phyloP scores from a whole-genome alignment of 2,797 vertebrate species.

The Rallus crepitans region DNA sequence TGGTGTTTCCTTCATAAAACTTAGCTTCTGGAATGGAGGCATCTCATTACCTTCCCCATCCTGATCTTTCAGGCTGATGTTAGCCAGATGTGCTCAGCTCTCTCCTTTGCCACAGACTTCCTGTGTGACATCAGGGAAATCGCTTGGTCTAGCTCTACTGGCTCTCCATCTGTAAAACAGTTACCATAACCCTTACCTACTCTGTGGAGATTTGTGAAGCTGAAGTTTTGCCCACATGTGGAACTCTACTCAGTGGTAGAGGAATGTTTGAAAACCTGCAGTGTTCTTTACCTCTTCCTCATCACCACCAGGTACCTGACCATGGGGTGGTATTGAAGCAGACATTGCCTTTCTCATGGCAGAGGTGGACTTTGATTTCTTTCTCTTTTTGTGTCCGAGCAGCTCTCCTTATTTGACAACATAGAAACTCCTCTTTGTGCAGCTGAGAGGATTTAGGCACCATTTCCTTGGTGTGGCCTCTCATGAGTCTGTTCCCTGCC shows the following conservation, averaged over 20 bases:
- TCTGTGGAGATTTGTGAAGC: not conserved
- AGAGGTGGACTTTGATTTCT: not conserved
- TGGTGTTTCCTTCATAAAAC: not conserved
- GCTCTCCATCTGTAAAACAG: not conserved
- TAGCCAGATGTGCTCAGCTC: not conserved
- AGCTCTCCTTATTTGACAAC: not conserved
- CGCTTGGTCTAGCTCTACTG: rapidly evolving
- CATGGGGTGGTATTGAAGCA: rapidly evolving
- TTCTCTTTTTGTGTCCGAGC: not conserved
- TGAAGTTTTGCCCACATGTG: rapidly evolving
- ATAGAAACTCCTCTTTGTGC: not conserved
- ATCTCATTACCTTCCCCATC: not conserved
- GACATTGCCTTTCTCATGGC: not conserved
- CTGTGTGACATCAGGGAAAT: not conserved
- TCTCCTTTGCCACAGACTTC: not conserved
- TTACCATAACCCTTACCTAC: not conserved
- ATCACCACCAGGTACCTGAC: not conserved
- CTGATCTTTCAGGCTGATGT: not conserved
- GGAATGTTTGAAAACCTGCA: not conserved
- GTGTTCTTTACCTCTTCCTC: not conserved
- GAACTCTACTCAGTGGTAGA: not conserved
- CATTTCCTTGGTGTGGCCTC: not conserved
- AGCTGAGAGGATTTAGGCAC: not conserved
- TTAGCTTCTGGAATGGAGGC: not conserved
- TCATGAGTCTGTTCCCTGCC: rapidly evolving